Percentiles rank a stretch among this genome's conserved stretches.
These are phyloP conservation scores for Drosophila jambulina DNA, from an alignment of 1,140 invertebrate species.

Conservation along the genomic window DNA sequence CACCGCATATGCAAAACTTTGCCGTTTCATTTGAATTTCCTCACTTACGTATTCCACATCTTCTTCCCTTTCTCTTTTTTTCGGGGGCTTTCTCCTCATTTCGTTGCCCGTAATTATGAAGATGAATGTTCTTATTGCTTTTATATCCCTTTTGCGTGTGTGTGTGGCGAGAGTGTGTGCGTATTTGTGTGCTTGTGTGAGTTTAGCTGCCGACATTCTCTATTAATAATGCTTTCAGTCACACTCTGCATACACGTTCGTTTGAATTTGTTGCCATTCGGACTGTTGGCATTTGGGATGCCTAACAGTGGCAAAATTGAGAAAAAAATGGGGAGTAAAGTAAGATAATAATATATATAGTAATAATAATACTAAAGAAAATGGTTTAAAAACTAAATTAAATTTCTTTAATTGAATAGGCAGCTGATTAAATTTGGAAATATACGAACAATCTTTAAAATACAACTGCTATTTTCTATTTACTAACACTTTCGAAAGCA, in stretches of 20 bases:
- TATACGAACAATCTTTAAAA: no score
- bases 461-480: no score
- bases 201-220: conserved; percentile 71
- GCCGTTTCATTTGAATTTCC: conserved; percentile 71
- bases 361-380: no score
- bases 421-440: no score
- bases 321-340: not conserved
- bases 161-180: conserved; percentile 23
- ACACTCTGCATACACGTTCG: conserved; percentile 79
- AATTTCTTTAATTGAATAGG: no score
- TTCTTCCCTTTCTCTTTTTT: conserved; percentile 6
- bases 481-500: no score
- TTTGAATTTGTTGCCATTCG: conserved; percentile 74
- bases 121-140: conserved; percentile 82
- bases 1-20: conserved; percentile 79
- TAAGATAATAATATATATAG: no score
- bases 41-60: conserved; percentile 17
- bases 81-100: conserved; percentile 20
- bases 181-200: conserved; percentile 30
- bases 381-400: not conserved
- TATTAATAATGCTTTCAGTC: conserved; percentile 83
- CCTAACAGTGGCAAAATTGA: conserved; percentile 28
- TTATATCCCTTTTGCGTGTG: conserved; percentile 69
- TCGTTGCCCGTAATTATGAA: conserved; percentile 69
- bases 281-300: conserved; percentile 34